Percentiles rank a stretch among this genome's conserved stretches.
These are phyloP conservation scores for Branchipolynoe longqiensis DNA, from an alignment of 2,888 invertebrate species.

Conservation along the genomic window DNA sequence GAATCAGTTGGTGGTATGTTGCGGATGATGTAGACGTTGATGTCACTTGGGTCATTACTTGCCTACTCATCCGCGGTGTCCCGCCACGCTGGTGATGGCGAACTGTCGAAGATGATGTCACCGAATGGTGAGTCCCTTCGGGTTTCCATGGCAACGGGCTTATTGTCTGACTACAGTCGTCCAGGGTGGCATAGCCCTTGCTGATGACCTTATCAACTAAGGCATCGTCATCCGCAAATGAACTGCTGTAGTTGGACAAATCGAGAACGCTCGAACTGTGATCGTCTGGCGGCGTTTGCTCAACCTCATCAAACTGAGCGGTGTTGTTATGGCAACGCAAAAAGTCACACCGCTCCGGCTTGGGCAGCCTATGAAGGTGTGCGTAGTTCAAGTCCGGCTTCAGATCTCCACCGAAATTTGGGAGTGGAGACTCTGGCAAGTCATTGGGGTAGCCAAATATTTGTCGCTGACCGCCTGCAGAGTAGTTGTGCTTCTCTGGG, in stretches of 20 bases:
- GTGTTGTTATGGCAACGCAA: constrained; percentile 15
- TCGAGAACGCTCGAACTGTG: neutral
- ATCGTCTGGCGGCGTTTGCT: constrained; percentile 34
- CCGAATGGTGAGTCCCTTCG: neutral
- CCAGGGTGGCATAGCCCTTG: constrained; percentile 37
- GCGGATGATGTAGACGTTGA: constrained; percentile 3
- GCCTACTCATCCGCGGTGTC: too few relatives aligned
- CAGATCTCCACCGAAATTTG: too few relatives aligned
- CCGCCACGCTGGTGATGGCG: neutral
- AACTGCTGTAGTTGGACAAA: constrained; percentile 25
- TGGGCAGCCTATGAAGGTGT: neutral
- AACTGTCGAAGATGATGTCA: neutral
- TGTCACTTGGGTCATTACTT: neutral
- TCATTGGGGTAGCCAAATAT: neutral
- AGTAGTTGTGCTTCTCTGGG: neutral
- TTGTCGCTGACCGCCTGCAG: neutral
- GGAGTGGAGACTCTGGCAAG: neutral
- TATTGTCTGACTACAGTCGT: constrained; percentile 22
- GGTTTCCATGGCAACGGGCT: constrained; percentile 32
- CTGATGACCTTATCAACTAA: constrained; percentile 46
- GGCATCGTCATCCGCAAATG: constrained; percentile 36
- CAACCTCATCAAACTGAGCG: neutral
- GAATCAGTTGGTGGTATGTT: neutral
- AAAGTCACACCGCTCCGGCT: neutral
- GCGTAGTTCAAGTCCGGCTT: neutral